Percentiles rank a stretch among this genome's conserved stretches.
Evolutionary conservation across 2,797 vertebrate genomes (phyloP).

Genomic region (Sebastiscus albofasciatus): DNA sequence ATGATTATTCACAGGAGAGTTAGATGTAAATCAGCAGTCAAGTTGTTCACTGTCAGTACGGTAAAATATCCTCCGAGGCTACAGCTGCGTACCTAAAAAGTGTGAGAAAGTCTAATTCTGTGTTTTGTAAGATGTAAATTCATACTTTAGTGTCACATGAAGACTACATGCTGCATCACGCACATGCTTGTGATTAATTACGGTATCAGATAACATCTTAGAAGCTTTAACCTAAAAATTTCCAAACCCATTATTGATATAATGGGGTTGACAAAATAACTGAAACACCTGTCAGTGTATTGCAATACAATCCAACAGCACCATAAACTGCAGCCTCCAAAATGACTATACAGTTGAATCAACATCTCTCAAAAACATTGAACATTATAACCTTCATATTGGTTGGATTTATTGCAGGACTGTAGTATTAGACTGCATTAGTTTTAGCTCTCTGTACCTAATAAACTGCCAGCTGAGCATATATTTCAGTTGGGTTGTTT

Average conservation of each 20-base stretch:
- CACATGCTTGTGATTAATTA: neutral
- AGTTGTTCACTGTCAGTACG: neutral
- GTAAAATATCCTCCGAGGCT: neutral
- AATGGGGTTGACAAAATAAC: neutral
- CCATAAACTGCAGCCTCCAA: neutral
- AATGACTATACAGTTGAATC: neutral
- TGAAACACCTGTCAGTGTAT: neutral
- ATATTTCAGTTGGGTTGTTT: neutral
- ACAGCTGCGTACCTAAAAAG: neutral
- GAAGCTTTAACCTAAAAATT: neutral
- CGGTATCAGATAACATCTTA: neutral
- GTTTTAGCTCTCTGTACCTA: neutral
- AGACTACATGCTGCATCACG: neutral
- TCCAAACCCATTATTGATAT: neutral
- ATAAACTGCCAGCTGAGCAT: neutral
- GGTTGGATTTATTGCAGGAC: neutral
- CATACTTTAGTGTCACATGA: neutral
- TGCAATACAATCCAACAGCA: neutral
- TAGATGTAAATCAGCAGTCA: neutral
- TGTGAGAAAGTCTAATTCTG: neutral
- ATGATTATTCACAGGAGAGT: neutral
- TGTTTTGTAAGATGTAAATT: neutral
- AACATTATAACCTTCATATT: neutral
- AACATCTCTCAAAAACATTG: neutral
- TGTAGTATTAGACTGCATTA: neutral